phyloP scores from a whole-genome alignment of 2,113 vertebrate species.

The Onychostruthus taczanowskii region DNA sequence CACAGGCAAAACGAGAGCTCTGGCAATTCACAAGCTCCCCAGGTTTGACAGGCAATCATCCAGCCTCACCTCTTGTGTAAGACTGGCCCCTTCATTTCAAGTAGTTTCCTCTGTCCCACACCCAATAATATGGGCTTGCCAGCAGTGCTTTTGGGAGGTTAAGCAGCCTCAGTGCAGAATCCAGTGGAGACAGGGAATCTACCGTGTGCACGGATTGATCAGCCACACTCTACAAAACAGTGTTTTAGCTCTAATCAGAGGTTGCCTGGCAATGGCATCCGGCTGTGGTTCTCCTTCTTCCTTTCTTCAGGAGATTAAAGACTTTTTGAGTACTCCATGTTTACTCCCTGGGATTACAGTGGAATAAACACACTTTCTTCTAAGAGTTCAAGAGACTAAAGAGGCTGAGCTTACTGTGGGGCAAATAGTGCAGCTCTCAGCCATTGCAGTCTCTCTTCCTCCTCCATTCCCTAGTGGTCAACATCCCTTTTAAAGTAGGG shows the following conservation, averaged over 20 bases:
- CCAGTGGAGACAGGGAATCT: not conserved
- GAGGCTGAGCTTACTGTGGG: not conserved
- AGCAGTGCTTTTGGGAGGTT: slow-evolving; percentile 10
- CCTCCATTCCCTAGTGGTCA: not conserved
- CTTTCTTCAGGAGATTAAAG: slow-evolving; percentile 13
- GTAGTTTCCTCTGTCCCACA: slow-evolving; percentile 33
- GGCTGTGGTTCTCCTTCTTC: not conserved
- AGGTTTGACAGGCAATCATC: slow-evolving; percentile 49
- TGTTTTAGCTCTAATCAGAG: slow-evolving; percentile 19
- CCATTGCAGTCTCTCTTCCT: not conserved
- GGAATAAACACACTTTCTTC: slow-evolving; percentile 11
- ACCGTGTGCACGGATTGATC: not conserved
- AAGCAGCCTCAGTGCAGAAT: not conserved
- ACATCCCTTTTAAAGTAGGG: not conserved
- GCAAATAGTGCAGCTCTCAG: not conserved
- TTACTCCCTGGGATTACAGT: not conserved
- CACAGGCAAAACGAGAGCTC: slow-evolving; percentile 49
- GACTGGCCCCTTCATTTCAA: slow-evolving; percentile 47
- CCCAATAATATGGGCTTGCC: slow-evolving; percentile 14
- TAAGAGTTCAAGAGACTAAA: accelerated
- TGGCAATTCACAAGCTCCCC: slow-evolving; percentile 46
- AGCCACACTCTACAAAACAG: not conserved
- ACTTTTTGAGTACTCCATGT: not conserved
- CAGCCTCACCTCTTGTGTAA: slow-evolving; percentile 50
- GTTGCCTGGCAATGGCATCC: not conserved